Evolutionary conservation across 64 coral and sea anemone genomes (phyloP), one percentile per base, ranked within the genome.

Genomic region (Orbicella faveolata): DNA sequence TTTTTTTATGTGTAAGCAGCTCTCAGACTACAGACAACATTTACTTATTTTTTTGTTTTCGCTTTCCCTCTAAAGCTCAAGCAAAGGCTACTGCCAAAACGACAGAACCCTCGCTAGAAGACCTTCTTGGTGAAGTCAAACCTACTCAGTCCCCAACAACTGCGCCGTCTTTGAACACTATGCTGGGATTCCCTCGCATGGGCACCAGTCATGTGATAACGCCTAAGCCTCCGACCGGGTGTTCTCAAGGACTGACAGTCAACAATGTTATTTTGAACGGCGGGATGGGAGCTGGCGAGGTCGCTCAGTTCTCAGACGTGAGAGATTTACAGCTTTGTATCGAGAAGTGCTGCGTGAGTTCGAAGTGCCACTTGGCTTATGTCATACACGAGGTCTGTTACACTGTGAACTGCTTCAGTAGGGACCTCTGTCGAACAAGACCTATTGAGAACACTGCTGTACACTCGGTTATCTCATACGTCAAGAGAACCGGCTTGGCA

Each of bases 231-330:
- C 83, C 36, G 34, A 88, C 78, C 20, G 72, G 77, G 77, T 99
- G 97, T 75, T 85, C 84, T 23, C 84, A 95, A 89, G 97, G 97
- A 21, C 91, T 99, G 41, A 83, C 78, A 12, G 79, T 96, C 36
- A 79, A 64, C 18, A 88, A 95, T 21, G 97, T 99, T 0, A 99
- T 95, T 37, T 67, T 99, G 5, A 99, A 99, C 21, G 94, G 94
- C 1, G 97, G 97, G 4, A 95, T 99, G 88, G 94, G 97, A n/a
- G 91, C 97, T 19, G 97, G 97, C 57, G 88, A 99, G 65, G 97
- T 99, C 15, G 77, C 84, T 48, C 91, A 99, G 89, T 94, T 93
- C 33, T 83, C 86, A n/a, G 61, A 96, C 37, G 73, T 96, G 2
- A 70, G 79, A 20, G 75, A 96, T 23, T 89, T 99, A 75, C 73